A percentile compares a stretch with the other conserved stretches of the same genome.
These are phyloP conservation scores for Megaustenia siamemsis DNA, from an alignment of 2,888 invertebrate species.

Conservation along the genomic window DNA sequence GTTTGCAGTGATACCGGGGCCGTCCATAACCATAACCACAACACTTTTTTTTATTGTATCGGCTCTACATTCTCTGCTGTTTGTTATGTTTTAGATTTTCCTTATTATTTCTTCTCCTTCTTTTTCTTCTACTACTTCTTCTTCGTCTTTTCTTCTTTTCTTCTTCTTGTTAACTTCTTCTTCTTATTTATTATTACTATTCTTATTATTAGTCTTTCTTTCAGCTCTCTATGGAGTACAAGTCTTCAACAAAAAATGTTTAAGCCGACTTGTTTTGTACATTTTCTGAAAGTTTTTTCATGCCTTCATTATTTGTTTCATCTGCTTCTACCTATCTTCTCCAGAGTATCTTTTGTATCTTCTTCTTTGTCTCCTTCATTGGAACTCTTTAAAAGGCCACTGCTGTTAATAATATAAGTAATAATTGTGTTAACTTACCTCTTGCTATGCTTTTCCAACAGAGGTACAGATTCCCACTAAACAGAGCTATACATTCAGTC, in stretches of 20 bases:
- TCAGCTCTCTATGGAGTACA: not conserved
- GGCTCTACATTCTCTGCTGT: not conserved
- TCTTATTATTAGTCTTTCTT: not conserved
- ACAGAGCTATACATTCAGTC: not conserved
- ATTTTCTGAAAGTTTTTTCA: no score
- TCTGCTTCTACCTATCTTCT: no score
- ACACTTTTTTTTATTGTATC: not conserved
- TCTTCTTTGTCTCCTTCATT: not conserved
- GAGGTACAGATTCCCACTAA: not conserved
- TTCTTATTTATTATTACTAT: no score
- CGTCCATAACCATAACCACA: not conserved
- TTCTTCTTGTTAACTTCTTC: not conserved
- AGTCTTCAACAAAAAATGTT: not conserved
- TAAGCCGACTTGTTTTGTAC: not conserved
- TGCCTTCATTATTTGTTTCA: no score
- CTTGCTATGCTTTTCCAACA: not conserved
- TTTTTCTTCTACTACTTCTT: not conserved
- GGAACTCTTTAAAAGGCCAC: not conserved
- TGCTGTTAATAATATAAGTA: not conserved
- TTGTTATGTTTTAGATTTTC: not conserved
- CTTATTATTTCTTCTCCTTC: not conserved
- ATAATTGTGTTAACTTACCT: not conserved
- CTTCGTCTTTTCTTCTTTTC: not conserved
- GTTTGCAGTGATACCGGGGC: not conserved
- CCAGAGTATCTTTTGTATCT: not conserved